Conservation (phyloP, 1,140 invertebrate genomes). For the Oncopeltus fasciatus region DNA sequence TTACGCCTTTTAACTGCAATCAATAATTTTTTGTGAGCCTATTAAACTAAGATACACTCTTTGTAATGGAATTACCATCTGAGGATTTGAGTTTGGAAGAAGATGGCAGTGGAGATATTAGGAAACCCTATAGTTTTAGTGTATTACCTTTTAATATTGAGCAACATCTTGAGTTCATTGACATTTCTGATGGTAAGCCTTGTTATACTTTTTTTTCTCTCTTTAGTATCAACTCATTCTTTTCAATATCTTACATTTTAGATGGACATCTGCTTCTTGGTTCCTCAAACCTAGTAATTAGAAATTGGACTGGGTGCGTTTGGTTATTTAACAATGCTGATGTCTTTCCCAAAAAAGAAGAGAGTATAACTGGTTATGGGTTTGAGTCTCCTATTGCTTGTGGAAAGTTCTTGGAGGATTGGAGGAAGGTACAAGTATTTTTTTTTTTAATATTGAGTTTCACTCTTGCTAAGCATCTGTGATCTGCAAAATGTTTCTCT, state of each 20-base stretch:
- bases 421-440: slow-evolving; percentile 18
- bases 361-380: slow-evolving; percentile 21
- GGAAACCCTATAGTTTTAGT: slow-evolving; percentile 3
- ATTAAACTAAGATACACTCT: too few relatives aligned
- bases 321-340: slow-evolving; percentile 24
- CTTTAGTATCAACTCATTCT: not conserved
- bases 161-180: slow-evolving; percentile 24
- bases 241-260: slow-evolving; percentile 12
- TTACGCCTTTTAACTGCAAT: too few relatives aligned
- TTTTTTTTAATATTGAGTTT: slow-evolving; percentile 2
- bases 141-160: slow-evolving; percentile 20
- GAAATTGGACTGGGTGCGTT: slow-evolving; percentile 25
- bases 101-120: not conserved
- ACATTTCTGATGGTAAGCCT: slow-evolving; percentile 23
- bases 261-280: slow-evolving; percentile 23
- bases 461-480: too few relatives aligned
- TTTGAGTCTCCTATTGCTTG: slow-evolving; percentile 22
- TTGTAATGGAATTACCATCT: not conserved
- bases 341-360: slow-evolving; percentile 19
- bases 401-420: slow-evolving; percentile 23
- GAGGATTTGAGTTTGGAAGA: not conserved
- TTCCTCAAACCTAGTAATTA: slow-evolving; percentile 22
- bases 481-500: too few relatives aligned
- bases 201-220: not conserved
- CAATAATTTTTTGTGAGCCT: too few relatives aligned